Conservation (phyloP, 2,113 vertebrate species). For the Penelope pileata region DNA sequence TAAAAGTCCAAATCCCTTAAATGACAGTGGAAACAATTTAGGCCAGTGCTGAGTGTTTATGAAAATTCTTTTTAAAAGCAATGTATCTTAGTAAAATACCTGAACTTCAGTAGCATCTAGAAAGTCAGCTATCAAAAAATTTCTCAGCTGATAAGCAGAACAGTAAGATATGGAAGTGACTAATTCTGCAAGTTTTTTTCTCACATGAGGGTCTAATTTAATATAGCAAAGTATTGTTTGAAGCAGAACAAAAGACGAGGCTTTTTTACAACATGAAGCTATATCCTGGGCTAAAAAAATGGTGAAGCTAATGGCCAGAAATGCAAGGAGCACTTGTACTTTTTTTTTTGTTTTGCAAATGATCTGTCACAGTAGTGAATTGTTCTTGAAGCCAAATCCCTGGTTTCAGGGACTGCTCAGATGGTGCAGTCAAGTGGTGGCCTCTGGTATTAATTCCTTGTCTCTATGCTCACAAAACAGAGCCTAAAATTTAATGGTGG, state of each 20-base stretch:
- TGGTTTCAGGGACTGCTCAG: neutral
- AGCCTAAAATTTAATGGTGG: neutral
- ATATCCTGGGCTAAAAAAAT: neutral
- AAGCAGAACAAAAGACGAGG: neutral
- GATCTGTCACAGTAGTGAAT: neutral
- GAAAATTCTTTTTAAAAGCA: neutral
- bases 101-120: neutral
- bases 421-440: neutral
- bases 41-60: neutral
- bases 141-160: neutral
- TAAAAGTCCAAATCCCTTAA: neutral
- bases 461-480: neutral
- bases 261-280: neutral
- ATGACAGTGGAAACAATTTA: neutral
- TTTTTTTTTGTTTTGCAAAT: constrained; percentile 6
- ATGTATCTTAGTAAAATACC: neutral
- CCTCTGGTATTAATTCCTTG: neutral
- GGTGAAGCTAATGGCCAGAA: neutral
- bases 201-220: neutral
- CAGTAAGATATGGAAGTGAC: neutral
- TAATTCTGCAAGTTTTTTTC: neutral
- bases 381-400: neutral
- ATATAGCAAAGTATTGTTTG: neutral
- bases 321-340: neutral
- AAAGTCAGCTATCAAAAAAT: neutral